Evolutionary conservation across 2,797 vertebrate species (phyloP).

Genomic region (Hippopotamyrus pictus): DNA sequence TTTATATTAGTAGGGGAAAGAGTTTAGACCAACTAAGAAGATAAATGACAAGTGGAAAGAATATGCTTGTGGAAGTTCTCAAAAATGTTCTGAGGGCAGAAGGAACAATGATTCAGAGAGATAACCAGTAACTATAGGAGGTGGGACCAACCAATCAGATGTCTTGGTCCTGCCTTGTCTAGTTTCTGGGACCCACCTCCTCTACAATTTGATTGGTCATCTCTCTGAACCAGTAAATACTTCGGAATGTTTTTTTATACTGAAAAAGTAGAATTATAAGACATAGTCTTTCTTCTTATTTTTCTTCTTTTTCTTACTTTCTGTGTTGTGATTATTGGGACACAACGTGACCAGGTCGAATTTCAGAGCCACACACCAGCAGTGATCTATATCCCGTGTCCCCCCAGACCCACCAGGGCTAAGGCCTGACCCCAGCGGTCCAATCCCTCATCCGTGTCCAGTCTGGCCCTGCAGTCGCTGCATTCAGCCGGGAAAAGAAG

Average conservation of each 20-base stretch:
- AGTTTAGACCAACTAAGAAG: background rate
- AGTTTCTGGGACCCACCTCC: background rate
- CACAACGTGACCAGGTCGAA: background rate
- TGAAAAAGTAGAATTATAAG: background rate
- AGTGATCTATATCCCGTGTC: background rate
- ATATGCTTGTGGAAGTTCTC: background rate
- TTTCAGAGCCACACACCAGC: background rate
- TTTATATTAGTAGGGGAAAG: background rate
- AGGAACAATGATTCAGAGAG: background rate
- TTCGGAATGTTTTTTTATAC: background rate
- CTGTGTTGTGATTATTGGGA: background rate
- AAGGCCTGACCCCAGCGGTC: background rate
- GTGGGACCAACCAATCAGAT: background rate
- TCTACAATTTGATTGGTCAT: background rate
- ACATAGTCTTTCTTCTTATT: background rate
- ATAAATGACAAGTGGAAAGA: background rate
- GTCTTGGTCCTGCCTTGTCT: background rate
- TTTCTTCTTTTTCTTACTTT: background rate
- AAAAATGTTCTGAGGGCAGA: background rate
- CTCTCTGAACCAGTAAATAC: background rate
- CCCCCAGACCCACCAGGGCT: background rate
- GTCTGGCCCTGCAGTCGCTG: background rate
- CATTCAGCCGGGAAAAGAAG: background rate
- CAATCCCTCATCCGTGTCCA: background rate
- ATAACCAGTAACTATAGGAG: background rate